Evolutionary conservation across 2,797 vertebrate species (phyloP), one percentile per base, ranked within the genome.

Genomic region (Oreonectes daqikongensis): DNA sequence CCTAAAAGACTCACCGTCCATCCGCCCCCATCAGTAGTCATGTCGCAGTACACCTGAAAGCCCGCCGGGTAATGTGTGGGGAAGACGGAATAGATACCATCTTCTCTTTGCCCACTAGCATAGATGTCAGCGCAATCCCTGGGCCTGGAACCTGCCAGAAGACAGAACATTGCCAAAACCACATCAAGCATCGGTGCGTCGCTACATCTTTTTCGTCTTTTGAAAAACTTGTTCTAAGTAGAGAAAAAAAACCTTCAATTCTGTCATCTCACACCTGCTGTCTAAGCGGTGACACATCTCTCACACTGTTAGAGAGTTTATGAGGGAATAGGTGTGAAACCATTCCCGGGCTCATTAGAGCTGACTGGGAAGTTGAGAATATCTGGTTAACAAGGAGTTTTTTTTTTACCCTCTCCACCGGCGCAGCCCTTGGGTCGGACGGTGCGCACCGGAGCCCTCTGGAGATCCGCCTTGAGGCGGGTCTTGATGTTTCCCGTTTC

Each of bases 21-120:
- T 70, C 97, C 96, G 0, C 97, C 97, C 0, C 94, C 95, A 0
- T 96, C 95, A 0, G 95, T 95, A 0, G 82, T 95, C 96, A 98
- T 97, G 91, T 99, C 97, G 0, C 97, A 99, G 88, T 94, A 98
- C 72, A 96, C 97, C 92, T 94, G 95, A 91, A 99, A 98, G 75
- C 97, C 96, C 0, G 91, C 81, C 0, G 95, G 94, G 22, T 92
- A 90, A 40, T 98, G 96, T 0, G 91, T 90, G 5, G 96, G 96
- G 78, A 97, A 98, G 82, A 98, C 89, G 0, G 96, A 98, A 79
- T 97, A 99, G 74, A 97, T 89, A 0, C 96, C 97, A 0, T 95
- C 93, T 40, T 94, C 90, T 61, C 91, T 91, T 70, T 90, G 88
- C 0, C 96, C 96, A 0, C 92, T 93, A 2, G 61, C 76, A 5